These are phyloP conservation scores for Urocolius indicus DNA, from an alignment of 2,113 vertebrate genomes.

Conservation along the genomic window DNA sequence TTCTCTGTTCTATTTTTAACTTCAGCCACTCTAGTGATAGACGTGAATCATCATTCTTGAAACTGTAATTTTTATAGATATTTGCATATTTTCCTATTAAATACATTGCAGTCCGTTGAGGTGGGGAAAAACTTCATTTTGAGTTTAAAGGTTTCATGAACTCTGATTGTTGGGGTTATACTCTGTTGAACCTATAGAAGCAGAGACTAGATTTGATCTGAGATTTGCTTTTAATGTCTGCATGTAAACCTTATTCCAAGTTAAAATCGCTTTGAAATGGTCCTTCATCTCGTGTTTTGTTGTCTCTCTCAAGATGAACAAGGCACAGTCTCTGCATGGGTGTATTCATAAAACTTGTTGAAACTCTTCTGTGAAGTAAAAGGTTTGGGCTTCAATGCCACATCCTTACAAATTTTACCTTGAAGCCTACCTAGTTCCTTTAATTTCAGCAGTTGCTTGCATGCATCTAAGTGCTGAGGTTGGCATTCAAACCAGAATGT, in stretches of 20 bases:
- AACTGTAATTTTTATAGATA: neutral
- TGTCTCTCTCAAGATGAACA: neutral
- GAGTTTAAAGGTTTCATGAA: neutral
- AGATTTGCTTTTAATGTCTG: neutral
- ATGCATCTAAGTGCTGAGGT: neutral
- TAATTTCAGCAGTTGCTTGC: neutral
- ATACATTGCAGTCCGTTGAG: neutral
- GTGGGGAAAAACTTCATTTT: neutral
- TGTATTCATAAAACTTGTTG: neutral
- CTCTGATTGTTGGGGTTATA: neutral
- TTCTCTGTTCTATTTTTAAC: slow-evolving; percentile 50
- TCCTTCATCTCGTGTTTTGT: neutral
- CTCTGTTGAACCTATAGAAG: neutral
- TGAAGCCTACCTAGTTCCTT: neutral
- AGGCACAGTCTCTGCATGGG: neutral
- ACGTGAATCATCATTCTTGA: slow-evolving; percentile 32
- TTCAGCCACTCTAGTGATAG: neutral
- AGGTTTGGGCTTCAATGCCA: neutral
- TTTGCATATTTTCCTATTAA: slow-evolving; percentile 47
- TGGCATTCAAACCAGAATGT: neutral
- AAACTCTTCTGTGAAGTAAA: neutral
- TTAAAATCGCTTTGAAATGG: neutral
- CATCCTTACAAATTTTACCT: neutral
- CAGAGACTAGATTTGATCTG: neutral
- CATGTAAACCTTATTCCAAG: neutral